Evolutionary conservation across 2,888 invertebrate genomes (phyloP).

Genomic region (Thereva unica): DNA sequence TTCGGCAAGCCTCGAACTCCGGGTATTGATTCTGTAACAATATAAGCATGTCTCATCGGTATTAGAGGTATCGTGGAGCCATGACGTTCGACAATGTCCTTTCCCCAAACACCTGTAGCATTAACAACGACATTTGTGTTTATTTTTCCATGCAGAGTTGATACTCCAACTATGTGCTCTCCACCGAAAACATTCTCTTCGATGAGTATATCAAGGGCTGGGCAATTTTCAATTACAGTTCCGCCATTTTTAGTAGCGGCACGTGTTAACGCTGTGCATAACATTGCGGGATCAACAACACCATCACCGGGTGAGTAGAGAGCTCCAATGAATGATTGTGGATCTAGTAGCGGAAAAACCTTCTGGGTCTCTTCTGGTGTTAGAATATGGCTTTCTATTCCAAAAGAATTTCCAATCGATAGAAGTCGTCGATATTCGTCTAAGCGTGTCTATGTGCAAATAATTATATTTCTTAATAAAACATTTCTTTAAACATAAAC

Average conservation of each 20-base stretch:
- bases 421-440: constrained; percentile 82
- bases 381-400: constrained; percentile 75
- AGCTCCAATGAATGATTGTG: constrained; percentile 73
- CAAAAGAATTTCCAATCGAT: constrained; percentile 78
- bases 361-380: constrained; percentile 74
- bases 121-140: constrained; percentile 80
- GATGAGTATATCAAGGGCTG: constrained; percentile 72
- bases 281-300: constrained; percentile 81
- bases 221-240: constrained; percentile 74
- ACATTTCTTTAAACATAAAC: constrained; percentile 28
- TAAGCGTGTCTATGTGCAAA: constrained; percentile 65
- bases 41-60: constrained; percentile 87
- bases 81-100: constrained; percentile 62
- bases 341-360: constrained; percentile 77
- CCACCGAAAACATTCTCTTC: constrained; percentile 60
- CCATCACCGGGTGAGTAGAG: constrained; percentile 82
- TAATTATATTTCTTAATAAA: background rate
- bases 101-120: constrained; percentile 76
- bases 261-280: constrained; percentile 74
- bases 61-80: constrained; percentile 71
- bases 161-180: constrained; percentile 73
- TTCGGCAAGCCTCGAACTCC: constrained; percentile 78
- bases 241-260: constrained; percentile 74
- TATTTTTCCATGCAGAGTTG: constrained; percentile 72
- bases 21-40: constrained; percentile 78